Conservation (phyloP, 2,797 vertebrate species). For the Tapirus indicus region DNA sequence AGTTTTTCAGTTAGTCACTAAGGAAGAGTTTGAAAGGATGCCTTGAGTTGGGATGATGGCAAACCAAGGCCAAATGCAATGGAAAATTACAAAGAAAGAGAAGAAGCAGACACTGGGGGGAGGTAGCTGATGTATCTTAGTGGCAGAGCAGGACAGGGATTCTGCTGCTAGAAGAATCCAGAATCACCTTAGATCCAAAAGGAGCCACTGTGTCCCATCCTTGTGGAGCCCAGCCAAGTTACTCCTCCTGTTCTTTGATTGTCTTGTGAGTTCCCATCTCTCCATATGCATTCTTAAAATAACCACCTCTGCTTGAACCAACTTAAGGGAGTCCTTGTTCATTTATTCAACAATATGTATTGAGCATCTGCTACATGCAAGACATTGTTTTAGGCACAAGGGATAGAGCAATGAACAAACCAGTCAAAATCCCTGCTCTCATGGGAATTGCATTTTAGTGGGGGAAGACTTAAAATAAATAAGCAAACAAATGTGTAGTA, state of each 20-base stretch:
- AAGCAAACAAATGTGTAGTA: not conserved
- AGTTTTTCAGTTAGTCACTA: not conserved
- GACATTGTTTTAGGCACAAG: not conserved
- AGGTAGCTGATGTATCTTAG: not conserved
- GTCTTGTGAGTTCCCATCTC: not conserved
- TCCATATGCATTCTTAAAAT: not conserved
- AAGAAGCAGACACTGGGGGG: not conserved
- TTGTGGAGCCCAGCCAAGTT: not conserved
- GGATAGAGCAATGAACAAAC: not conserved
- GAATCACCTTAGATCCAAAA: not conserved
- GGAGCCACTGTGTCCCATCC: not conserved
- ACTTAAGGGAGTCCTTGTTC: not conserved
- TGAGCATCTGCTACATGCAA: not conserved
- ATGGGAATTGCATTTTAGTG: not conserved
- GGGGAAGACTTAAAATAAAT: not conserved
- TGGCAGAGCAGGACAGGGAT: not conserved
- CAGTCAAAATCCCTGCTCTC: not conserved
- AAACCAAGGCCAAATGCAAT: slow-evolving; percentile 30
- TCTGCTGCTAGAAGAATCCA: not conserved
- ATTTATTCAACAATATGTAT: not conserved
- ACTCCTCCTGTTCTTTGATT: not conserved
- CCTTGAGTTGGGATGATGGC: not conserved
- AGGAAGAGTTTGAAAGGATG: not conserved
- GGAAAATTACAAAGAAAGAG: not conserved
- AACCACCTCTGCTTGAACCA: not conserved